A percentile compares a stretch with the other conserved stretches of the same genome.
These are phyloP conservation scores for Brevimyrus niger DNA, from an alignment of 2,113 vertebrate species.

Conservation along the genomic window DNA sequence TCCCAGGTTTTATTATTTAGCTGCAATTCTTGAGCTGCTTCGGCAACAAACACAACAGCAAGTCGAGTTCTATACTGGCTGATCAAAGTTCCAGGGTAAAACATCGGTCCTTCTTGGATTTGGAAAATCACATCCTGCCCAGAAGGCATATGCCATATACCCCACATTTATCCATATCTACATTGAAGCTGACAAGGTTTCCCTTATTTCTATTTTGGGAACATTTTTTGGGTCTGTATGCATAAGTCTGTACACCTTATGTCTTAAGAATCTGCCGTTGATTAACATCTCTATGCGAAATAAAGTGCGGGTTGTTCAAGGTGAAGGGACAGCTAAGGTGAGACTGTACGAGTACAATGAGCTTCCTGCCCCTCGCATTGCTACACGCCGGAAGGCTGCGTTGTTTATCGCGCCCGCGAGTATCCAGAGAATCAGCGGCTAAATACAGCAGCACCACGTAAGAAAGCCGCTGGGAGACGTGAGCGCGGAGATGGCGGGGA, in stretches of 20 bases:
- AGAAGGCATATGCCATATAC: neutral
- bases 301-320: neutral
- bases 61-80: neutral
- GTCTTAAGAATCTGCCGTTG: neutral
- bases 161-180: neutral
- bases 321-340: neutral
- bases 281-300: neutral
- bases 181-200: neutral
- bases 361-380: neutral
- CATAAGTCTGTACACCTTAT: neutral
- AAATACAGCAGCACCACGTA: neutral
- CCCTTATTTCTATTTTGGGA: neutral
- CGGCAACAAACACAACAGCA: neutral
- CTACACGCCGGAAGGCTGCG: neutral
- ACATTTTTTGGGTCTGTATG: neutral
- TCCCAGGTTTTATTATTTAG: neutral
- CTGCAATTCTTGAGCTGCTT: neutral
- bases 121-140: neutral
- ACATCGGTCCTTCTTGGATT: neutral
- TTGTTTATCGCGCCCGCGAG: neutral
- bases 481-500: neutral
- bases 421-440: neutral
- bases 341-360: neutral
- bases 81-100: neutral
- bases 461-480: neutral